Percentiles rank a stretch among this genome's conserved stretches.
phyloP scores from a whole-genome alignment of 2,888 invertebrate genomes.

The Drosophila paracracens region DNA sequence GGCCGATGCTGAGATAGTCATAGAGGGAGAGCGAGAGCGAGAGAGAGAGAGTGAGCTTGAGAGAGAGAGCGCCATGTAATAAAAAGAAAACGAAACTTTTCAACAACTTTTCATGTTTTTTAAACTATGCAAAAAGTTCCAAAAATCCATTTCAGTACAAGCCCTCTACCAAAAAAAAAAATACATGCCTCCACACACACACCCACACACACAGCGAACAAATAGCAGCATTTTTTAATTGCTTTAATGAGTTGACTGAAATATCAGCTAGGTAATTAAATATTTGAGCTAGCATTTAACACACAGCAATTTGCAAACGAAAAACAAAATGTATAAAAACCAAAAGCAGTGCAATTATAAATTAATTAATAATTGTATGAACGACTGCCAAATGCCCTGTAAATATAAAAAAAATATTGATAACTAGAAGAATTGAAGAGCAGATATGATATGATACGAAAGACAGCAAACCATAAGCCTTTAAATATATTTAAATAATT shows the following conservation, averaged over 20 bases:
- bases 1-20: background rate
- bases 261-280: conserved; percentile 54
- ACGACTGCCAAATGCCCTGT: background rate
- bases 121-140: conserved; percentile 57
- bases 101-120: conserved; percentile 51
- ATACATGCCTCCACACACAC: conserved; percentile 10
- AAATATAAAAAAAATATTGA: background rate
- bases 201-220: conserved; percentile 23
- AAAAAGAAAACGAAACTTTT: conserved; percentile 46
- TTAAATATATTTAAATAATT: background rate
- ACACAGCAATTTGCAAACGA: conserved; percentile 32
- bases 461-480: background rate
- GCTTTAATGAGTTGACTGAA: conserved; percentile 55
- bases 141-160: conserved; percentile 16
- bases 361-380: background rate
- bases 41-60: background rate
- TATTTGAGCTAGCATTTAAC: conserved; percentile 52
- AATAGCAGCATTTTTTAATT: conserved; percentile 51
- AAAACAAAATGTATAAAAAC: conserved; percentile 10
- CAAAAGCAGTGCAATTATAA: background rate
- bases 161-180: conserved; percentile 27
- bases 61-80: conserved; percentile 5
- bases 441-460: background rate
- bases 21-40: background rate
- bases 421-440: background rate